These are phyloP conservation scores for Liposcelis brunnea DNA, from an alignment of 2,888 invertebrate genomes.

Conservation along the genomic window DNA sequence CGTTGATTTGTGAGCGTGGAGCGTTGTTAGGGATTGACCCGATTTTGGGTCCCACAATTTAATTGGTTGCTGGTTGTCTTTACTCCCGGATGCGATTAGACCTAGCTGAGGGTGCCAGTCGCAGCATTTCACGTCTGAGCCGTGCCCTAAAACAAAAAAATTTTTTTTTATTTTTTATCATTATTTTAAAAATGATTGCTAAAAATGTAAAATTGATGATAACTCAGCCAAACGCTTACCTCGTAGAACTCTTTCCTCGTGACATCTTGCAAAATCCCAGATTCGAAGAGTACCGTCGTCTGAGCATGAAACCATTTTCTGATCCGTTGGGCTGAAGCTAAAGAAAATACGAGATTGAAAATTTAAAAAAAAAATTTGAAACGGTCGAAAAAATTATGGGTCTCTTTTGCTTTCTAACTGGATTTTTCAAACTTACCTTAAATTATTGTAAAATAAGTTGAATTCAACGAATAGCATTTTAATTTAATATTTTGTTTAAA, in stretches of 20 bases:
- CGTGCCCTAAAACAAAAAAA: slow-evolving; percentile 50
- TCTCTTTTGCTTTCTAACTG: too few species aligned
- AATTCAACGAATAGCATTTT: too few species aligned
- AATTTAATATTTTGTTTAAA: too few species aligned
- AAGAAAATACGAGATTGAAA: slow-evolving; percentile 11
- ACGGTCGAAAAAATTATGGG: slow-evolving; percentile 10
- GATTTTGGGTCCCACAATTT: slow-evolving; percentile 99
- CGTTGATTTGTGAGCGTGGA: slow-evolving; percentile 98
- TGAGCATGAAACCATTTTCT: slow-evolving; percentile 97
- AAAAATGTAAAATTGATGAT: slow-evolving; percentile 15
- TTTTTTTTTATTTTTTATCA: slow-evolving; percentile 3
- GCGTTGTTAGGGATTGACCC: slow-evolving; percentile 83
- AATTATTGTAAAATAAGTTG: too few species aligned
- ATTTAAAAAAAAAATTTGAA: slow-evolving; percentile 16
- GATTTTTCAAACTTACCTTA: too few species aligned
- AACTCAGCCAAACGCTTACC: slow-evolving; percentile 30
- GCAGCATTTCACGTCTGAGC: slow-evolving; percentile 97
- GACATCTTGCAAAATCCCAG: slow-evolving; percentile 95
- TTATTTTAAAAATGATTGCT: slow-evolving; percentile 4
- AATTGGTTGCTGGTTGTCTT: slow-evolving; percentile 98
- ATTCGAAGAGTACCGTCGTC: slow-evolving; percentile 97
- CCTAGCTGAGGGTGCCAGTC: slow-evolving; percentile 99
- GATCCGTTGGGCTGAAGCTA: slow-evolving; percentile 98
- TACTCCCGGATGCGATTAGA: slow-evolving; percentile 92
- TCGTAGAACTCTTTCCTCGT: slow-evolving; percentile 85